Base-by-base conservation (phyloP, 2,113 vertebrate genomes). In the Pelvicachromis taeniatus region DNA sequence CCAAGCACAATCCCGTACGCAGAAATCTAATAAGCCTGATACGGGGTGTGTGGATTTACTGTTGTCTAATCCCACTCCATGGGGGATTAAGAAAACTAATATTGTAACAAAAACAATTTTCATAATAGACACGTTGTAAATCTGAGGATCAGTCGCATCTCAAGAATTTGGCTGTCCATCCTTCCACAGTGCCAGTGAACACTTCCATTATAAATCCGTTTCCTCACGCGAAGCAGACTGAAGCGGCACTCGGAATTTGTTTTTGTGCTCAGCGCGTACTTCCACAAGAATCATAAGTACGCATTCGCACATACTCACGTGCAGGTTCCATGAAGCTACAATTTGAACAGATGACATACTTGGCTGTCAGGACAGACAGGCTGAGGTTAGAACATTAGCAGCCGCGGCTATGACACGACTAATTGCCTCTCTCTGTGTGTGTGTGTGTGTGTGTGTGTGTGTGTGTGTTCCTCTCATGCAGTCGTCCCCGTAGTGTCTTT, bases 281-380 rank as follows among this genome's bases (percentile, higher is more conserved):
- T 73, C 63, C 40, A 52, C 55, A 38, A 45, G 29, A 48, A 55
- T 21, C 17, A 45, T 23, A 52, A 38, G 78, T 29, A 73, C 61
- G 52, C 65, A 73, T 35, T 75, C 55, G 29, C 75, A 56, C 61
- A 77, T 35, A 48, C 54, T 77, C 70, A 86, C 68, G 81, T 35
- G 77, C 53, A 77, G 45, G 45, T 85, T 52, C 54, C 65, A 84
- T 84, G 68, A 83, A 86, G 85, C 83, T 80, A 77, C 54, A 86
- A 80, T 87, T 79, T 84, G 85, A 91, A 83, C 85, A 93, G 86
- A 89, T 92, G 89, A 92, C 92, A 85, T 77, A 56, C 58, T 91
- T 84, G 61, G 89, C 86, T 92, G 84, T 88, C 73, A 91, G 86
- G 85, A 87, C 81, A 91, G 90, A 90, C 85, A 88, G 80, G 81